Percentiles rank a stretch among this genome's conserved stretches.
Evolutionary conservation across 2,113 vertebrate genomes (phyloP).

Genomic region (Gavia stellata): DNA sequence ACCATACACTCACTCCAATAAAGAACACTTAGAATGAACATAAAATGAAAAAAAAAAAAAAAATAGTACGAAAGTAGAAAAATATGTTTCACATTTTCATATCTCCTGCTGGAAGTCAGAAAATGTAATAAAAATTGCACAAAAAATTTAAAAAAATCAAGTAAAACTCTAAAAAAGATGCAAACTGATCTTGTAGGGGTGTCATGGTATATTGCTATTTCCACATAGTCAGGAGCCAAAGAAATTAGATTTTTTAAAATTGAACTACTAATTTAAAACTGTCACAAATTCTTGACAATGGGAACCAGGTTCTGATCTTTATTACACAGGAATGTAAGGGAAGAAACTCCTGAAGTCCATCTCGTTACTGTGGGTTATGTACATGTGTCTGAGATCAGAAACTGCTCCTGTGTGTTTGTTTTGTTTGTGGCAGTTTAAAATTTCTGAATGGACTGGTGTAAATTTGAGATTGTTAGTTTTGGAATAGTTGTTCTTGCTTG

Average conservation of each 20-base stretch:
- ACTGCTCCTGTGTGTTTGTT: neutral
- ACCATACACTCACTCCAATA: slow-evolving; percentile 85
- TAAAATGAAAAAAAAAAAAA: slow-evolving; percentile 68
- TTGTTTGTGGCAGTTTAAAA: slow-evolving; percentile 59
- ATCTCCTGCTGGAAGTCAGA: slow-evolving; percentile 79
- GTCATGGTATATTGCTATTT: slow-evolving; percentile 77
- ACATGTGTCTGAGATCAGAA: slow-evolving; percentile 29
- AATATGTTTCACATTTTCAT: slow-evolving; percentile 75
- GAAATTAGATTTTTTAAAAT: slow-evolving; percentile 74
- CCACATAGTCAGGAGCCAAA: slow-evolving; percentile 81
- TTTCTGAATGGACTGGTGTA: slow-evolving; percentile 58
- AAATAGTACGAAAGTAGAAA: slow-evolving; percentile 70
- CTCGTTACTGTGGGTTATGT: neutral
- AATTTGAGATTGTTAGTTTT: slow-evolving; percentile 40
- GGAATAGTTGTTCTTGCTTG: slow-evolving; percentile 57
- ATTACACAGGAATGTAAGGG: neutral
- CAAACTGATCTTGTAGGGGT: slow-evolving; percentile 75
- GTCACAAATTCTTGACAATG: neutral
- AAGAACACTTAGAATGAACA: slow-evolving; percentile 77
- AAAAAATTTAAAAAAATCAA: slow-evolving; percentile 54
- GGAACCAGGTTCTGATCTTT: slow-evolving; percentile 35
- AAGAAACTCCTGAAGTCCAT: neutral
- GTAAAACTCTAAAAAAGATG: slow-evolving; percentile 64
- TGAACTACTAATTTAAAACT: slow-evolving; percentile 47
- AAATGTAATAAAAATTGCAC: slow-evolving; percentile 75